A percentile compares a stretch with the other conserved stretches of the same genome.
phyloP scores from a whole-genome alignment of 2,888 invertebrate genomes.

The Netelia melanura region DNA sequence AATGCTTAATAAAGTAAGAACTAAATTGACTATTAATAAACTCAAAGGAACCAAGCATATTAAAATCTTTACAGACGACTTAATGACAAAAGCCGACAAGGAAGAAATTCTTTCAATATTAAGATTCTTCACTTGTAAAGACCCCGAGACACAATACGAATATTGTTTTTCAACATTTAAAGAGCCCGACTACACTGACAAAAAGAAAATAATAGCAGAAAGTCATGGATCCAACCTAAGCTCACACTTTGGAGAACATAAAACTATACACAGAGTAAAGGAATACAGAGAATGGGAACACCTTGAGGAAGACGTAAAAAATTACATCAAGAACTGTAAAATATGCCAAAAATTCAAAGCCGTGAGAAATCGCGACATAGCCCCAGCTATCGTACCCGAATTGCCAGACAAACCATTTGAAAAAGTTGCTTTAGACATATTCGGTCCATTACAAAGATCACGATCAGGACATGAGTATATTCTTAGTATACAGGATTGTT shows the following conservation, averaged over 20 bases:
- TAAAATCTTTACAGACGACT: slow-evolving; percentile 17
- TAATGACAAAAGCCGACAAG: slow-evolving; percentile 39
- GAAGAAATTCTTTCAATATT: slow-evolving; percentile 45
- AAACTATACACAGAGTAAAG: slow-evolving; percentile 53
- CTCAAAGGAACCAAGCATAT: slow-evolving; percentile 32
- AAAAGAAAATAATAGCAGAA: slow-evolving; percentile 43
- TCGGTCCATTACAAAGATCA: slow-evolving; percentile 50
- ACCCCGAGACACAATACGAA: slow-evolving; percentile 43
- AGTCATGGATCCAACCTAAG: slow-evolving; percentile 36
- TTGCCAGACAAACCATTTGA: slow-evolving; percentile 52
- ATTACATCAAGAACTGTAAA: slow-evolving; percentile 50
- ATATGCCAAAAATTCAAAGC: slow-evolving; percentile 44
- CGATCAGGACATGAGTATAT: slow-evolving; percentile 62
- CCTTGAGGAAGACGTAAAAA: slow-evolving; percentile 39
- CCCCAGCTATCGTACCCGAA: slow-evolving; percentile 39
- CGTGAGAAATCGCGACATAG: slow-evolving; percentile 25
- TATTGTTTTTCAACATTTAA: slow-evolving; percentile 50
- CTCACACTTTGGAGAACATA: slow-evolving; percentile 49
- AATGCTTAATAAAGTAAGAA: slow-evolving; percentile 45
- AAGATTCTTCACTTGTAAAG: slow-evolving; percentile 44
- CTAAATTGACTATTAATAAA: slow-evolving; percentile 33
- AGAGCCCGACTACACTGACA: slow-evolving; percentile 49
- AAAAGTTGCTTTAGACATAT: slow-evolving; percentile 51
- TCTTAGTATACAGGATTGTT: slow-evolving; percentile 45
- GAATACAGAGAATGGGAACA: slow-evolving; percentile 51